Base-by-base conservation (phyloP, 1,140 invertebrate species). In the Diachasmimorpha longicaudata region DNA sequence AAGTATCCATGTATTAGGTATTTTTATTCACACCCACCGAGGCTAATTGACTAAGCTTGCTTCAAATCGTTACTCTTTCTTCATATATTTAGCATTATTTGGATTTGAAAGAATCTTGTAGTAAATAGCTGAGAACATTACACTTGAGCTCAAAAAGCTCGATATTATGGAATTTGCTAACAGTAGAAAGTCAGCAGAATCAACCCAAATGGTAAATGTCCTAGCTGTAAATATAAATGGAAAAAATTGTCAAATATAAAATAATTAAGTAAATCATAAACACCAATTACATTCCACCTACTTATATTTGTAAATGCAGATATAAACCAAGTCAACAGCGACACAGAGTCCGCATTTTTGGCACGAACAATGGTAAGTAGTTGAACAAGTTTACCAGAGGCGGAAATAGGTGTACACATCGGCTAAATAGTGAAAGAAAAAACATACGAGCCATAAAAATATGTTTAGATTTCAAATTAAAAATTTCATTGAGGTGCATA, bases 351-450 rank as follows among this genome's bases (percentile, higher is more conserved):
- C 9, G 92, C 90, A 83, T 93, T 93, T 80, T 87, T 90, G 1
- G 90, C 89, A 80, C 85, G 88, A 13, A 93, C 69, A 77, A 94
- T 94, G 71, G 92, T 90, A 46, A 91, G 84, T 8, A 94, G 89
- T 80, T 94, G 93, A 19, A 92, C 88, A 6, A 93, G 85, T 90
- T 94, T 94, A 58, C 93, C 92, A 36, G 92, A 93, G 39, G 92
- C 91, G 77, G 93, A 93, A 74, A 94, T 90, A 6, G 93, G 93
- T 0, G 93, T 93, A 79, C 92, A 93, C 10, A 93, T 85, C 1
- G 93, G 63, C 72, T 74, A 31, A 6, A 3, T 31, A 6, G 73
- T 19, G 70, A 72, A 48, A 67, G 21, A 39, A 25, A 31, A 31
- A 31, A 31, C 6, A 31, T 31, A 31, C 6, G 31, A 31, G 6